Evolutionary conservation across 2,113 vertebrate species (phyloP).

Genomic region (Nesoenas mayeri): DNA sequence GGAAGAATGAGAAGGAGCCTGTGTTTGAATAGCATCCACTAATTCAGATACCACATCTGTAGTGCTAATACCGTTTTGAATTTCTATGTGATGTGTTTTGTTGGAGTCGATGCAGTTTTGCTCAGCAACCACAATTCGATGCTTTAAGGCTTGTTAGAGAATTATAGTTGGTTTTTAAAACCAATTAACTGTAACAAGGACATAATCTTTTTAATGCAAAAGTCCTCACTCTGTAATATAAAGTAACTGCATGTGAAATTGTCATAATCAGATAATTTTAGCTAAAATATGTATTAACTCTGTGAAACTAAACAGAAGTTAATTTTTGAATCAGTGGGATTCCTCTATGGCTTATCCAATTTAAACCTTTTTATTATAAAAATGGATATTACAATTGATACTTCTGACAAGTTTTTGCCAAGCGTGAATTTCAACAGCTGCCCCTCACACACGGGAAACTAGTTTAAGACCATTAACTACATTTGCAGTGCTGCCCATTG

Average conservation of each 20-base stretch:
- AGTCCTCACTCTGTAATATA: background rate
- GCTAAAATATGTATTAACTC: conserved; percentile 9
- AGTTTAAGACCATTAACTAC: conserved; percentile 26
- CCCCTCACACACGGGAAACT: background rate
- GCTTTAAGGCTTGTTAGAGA: conserved; percentile 44
- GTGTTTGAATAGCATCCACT: background rate
- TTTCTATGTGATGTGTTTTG: background rate
- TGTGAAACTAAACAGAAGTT: conserved; percentile 52
- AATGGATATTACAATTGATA: conserved; percentile 31
- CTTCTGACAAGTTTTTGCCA: conserved; percentile 24
- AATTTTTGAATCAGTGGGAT: conserved; percentile 8
- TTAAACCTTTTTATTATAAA: conserved; percentile 23
- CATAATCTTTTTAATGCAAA: conserved; percentile 37
- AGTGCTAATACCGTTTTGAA: background rate
- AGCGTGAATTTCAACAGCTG: conserved; percentile 1
- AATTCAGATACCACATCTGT: background rate
- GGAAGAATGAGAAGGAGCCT: background rate
- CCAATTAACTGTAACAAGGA: conserved; percentile 52
- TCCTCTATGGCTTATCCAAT: conserved; percentile 41
- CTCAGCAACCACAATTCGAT: conserved; percentile 16
- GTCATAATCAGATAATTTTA: conserved; percentile 41
- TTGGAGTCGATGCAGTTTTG: background rate
- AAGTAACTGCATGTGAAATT: conserved; percentile 31
- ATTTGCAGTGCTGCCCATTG: conserved; percentile 27
- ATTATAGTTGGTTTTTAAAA: conserved; percentile 46